Conservation (phyloP, 2,888 invertebrate species). For the Clepsis dumicolana region DNA sequence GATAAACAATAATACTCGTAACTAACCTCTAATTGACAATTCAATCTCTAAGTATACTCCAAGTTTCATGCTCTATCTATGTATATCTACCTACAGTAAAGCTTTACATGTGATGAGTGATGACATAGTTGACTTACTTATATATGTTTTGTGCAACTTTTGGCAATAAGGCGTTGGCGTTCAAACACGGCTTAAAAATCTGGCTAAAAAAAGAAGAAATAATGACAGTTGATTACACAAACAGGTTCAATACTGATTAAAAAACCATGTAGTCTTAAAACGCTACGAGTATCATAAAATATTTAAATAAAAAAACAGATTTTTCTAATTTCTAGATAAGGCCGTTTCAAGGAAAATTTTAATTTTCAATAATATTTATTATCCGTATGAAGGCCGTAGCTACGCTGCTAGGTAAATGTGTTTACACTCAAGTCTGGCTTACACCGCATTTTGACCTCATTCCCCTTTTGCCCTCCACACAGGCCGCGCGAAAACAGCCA, state of each 20-base stretch:
- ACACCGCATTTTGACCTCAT: no score
- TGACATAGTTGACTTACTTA: conserved; percentile 6
- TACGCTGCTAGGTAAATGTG: conserved; percentile 52
- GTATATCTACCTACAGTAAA: conserved; percentile 25
- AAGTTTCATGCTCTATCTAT: conserved; percentile 16
- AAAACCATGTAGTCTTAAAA: conserved; percentile 21
- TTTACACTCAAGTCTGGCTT: background rate
- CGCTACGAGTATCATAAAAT: background rate
- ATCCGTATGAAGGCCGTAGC: conserved; percentile 61
- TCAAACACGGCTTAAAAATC: conserved; percentile 46
- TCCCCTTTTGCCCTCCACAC: no score
- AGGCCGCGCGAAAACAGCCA: no score
- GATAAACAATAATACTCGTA: background rate
- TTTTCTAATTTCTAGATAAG: conserved; percentile 36
- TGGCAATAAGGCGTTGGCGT: conserved; percentile 64
- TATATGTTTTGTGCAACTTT: conserved; percentile 55
- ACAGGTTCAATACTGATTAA: conserved; percentile 18
- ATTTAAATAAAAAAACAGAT: background rate
- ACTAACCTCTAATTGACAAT: background rate
- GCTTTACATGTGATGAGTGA: conserved; percentile 33
- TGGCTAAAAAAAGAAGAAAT: conserved; percentile 21
- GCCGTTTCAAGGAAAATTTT: conserved; percentile 23
- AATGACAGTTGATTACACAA: background rate
- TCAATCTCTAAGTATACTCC: conserved; percentile 5
- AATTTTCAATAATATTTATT: conserved; percentile 50